Percentiles rank a stretch among this genome's conserved stretches.
These are phyloP conservation scores for Sebastiscus tertius DNA, from an alignment of 2,797 vertebrate species.

Conservation along the genomic window DNA sequence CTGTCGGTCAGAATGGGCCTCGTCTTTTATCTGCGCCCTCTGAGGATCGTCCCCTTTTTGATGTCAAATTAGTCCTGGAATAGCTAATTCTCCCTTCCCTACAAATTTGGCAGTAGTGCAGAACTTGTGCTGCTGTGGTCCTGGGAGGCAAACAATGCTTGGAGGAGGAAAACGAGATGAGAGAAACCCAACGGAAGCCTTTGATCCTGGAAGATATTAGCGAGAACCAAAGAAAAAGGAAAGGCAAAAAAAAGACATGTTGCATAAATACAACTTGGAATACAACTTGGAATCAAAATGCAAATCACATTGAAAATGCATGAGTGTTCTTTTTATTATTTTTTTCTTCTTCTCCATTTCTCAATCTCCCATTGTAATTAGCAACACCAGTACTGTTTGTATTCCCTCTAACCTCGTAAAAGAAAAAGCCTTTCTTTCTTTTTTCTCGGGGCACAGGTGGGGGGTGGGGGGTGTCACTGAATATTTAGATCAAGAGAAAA, in stretches of 20 bases:
- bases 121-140: conserved; percentile 75
- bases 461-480: conserved; percentile 40
- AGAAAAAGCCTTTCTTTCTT: conserved; percentile 38
- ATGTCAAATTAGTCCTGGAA: conserved; percentile 80
- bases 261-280: conserved; percentile 58
- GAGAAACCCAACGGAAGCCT: conserved; percentile 78
- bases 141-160: conserved; percentile 82
- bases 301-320: conserved; percentile 76
- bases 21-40: conserved; percentile 71
- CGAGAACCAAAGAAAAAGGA: conserved; percentile 39
- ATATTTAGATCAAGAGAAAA: conserved; percentile 73
- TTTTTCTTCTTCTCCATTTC: conserved; percentile 25
- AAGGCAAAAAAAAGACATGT: conserved; percentile 54
- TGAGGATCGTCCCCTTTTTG: conserved; percentile 68
- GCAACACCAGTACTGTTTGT: conserved; percentile 66
- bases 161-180: conserved; percentile 76
- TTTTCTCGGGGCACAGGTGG: conserved; percentile 27
- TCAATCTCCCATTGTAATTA: conserved; percentile 75
- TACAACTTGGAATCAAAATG: conserved; percentile 78
- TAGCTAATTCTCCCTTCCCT: conserved; percentile 72
- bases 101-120: conserved; percentile 68
- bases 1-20: conserved; percentile 56
- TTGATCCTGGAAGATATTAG: conserved; percentile 84
- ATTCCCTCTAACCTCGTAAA: conserved; percentile 58
- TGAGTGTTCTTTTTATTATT: conserved; percentile 29